These are phyloP conservation scores for Cataglyphis rosenhaueri DNA, from an alignment of 2,888 invertebrate genomes.

Conservation along the genomic window DNA sequence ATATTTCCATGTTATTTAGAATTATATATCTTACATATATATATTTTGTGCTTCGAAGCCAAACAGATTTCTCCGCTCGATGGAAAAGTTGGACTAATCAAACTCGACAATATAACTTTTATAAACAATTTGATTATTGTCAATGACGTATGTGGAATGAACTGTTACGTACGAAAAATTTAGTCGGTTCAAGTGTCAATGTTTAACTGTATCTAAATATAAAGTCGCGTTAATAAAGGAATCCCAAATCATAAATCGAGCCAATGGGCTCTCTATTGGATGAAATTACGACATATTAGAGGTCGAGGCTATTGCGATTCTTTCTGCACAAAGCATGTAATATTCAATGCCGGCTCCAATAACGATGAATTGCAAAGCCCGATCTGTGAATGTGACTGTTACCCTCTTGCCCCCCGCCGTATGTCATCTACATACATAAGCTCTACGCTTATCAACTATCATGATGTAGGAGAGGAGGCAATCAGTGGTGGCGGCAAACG, in stretches of 20 bases:
- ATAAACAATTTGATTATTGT: not conserved
- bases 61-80: not conserved
- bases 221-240: constrained; percentile 34
- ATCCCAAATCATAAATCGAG: constrained; percentile 27
- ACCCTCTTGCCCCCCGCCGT: not conserved
- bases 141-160: not conserved
- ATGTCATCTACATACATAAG: constrained; percentile 25
- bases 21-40: too few species aligned
- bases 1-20: not conserved
- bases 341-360: constrained; percentile 51
- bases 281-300: constrained; percentile 50
- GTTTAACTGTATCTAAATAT: constrained; percentile 44
- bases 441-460: constrained; percentile 3
- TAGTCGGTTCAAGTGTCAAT: constrained; percentile 8
- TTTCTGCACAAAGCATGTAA: constrained; percentile 53
- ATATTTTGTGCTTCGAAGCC: too few species aligned
- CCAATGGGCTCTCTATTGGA: constrained; percentile 46
- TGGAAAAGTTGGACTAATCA: not conserved
- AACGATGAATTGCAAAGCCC: constrained; percentile 40
- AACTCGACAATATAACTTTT: not conserved
- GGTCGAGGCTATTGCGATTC: constrained; percentile 47
- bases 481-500: constrained; percentile 63
- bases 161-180: not conserved
- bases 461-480: not conserved
- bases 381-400: constrained; percentile 41